Evolutionary conservation across 2,888 invertebrate species (phyloP).

Genomic region (Thereva unica): DNA sequence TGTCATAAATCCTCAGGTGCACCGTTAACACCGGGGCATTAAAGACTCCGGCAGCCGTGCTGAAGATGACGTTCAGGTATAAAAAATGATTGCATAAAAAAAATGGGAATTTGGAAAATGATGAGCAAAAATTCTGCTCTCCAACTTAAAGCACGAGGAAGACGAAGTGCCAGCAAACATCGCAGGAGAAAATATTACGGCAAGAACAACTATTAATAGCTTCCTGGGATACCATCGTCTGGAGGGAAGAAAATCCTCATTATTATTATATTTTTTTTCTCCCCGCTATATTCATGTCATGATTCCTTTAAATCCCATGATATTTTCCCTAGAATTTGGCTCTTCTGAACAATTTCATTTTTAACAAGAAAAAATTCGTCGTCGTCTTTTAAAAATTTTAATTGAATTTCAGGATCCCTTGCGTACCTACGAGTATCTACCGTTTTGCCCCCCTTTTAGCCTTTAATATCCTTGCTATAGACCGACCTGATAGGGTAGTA

Average conservation of each 20-base stretch:
- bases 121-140: conserved; percentile 7
- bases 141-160: conserved; percentile 1
- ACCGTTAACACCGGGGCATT: conserved; percentile 10
- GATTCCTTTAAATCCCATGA: conserved; percentile 12
- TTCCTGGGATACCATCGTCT: conserved; percentile 28
- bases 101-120: conserved; percentile 1
- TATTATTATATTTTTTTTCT: conserved; percentile 15
- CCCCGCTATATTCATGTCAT: conserved; percentile 28
- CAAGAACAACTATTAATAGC: conserved; percentile 33
- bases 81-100: conserved; percentile 26
- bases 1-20: conserved; percentile 16
- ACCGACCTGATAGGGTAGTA: conserved; percentile 27
- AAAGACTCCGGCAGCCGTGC: neutral
- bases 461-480: conserved; percentile 14
- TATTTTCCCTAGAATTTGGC: conserved; percentile 15
- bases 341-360: conserved; percentile 30
- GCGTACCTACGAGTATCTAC: neutral
- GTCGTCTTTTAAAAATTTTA: conserved; percentile 35
- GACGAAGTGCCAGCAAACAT: neutral
- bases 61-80: neutral
- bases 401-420: conserved; percentile 29
- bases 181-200: conserved; percentile 11
- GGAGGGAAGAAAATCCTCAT: conserved; percentile 1
- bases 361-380: conserved; percentile 12
- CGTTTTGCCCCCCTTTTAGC: conserved; percentile 5